These are phyloP conservation scores for Craseonycteris thonglongyai DNA, from an alignment of 2,113 vertebrate species.

Conservation along the genomic window DNA sequence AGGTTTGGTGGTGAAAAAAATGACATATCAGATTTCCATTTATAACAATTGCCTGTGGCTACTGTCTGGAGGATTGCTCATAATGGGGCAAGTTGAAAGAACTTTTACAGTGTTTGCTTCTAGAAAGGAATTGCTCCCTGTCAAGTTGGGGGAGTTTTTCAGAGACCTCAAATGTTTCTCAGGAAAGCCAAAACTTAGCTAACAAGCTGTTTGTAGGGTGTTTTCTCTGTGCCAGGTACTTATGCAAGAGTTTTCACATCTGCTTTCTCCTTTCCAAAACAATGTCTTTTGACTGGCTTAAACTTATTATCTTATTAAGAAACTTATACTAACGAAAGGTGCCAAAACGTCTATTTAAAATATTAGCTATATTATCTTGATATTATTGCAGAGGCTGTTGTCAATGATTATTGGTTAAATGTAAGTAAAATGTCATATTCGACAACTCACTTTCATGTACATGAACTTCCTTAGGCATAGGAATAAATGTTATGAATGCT, in stretches of 20 bases:
- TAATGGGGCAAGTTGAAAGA: not conserved
- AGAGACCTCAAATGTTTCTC: not conserved
- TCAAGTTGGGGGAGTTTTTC: not conserved
- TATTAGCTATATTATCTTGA: not conserved
- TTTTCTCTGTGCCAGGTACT: not conserved
- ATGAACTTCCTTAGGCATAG: not conserved
- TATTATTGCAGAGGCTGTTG: not conserved
- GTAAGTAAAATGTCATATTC: not conserved
- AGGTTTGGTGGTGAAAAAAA: not conserved
- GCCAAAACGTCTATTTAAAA: not conserved
- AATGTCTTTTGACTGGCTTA: not conserved
- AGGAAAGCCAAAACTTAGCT: not conserved
- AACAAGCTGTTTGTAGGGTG: not conserved
- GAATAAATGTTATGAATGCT: not conserved
- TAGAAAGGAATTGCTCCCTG: not conserved
- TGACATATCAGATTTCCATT: not conserved
- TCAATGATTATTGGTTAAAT: not conserved
- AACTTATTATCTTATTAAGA: not conserved
- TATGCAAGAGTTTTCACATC: not conserved
- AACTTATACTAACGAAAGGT: not conserved
- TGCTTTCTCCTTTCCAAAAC: not conserved
- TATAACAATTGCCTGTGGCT: not conserved
- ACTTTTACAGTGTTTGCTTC: not conserved
- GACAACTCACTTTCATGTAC: not conserved
- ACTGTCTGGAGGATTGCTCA: not conserved